Percentiles rank a stretch among this genome's conserved stretches.
phyloP scores from a whole-genome alignment of 2,113 vertebrate species.

The Turdus rufiventris region DNA sequence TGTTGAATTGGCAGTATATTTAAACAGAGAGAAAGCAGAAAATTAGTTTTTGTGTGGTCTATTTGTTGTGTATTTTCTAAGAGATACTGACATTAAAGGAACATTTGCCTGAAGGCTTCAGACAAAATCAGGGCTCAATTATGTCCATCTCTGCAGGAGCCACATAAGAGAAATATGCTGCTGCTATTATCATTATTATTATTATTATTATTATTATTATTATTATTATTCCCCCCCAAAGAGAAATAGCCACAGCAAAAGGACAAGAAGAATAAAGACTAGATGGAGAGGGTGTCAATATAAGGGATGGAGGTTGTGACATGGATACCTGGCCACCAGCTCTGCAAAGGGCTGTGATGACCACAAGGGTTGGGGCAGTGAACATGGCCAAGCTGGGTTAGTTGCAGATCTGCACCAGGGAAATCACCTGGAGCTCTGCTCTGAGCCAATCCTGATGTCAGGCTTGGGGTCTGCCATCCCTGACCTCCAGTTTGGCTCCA shows the following conservation, averaged over 20 bases:
- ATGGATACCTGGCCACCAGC: not conserved
- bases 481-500: not conserved
- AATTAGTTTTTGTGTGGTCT: constrained; percentile 29
- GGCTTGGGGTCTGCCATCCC: not conserved
- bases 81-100: not conserved
- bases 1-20: not conserved
- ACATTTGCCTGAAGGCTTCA: not conserved
- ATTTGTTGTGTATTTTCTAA: constrained; percentile 1
- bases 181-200: accelerated
- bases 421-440: not conserved
- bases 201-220: too few species aligned
- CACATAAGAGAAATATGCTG: not conserved
- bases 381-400: not conserved
- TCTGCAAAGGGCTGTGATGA: not conserved
- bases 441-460: accelerated
- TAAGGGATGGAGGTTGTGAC: not conserved
- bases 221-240: accelerated
- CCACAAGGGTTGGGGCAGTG: not conserved
- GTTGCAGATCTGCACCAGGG: not conserved
- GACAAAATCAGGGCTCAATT: not conserved
- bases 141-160: not conserved
- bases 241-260: not conserved
- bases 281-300: not conserved
- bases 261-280: not conserved
- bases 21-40: constrained; percentile 42